Evolutionary conservation across 2,888 invertebrate species (phyloP).

Genomic region (Sclerodermus sp.): DNA sequence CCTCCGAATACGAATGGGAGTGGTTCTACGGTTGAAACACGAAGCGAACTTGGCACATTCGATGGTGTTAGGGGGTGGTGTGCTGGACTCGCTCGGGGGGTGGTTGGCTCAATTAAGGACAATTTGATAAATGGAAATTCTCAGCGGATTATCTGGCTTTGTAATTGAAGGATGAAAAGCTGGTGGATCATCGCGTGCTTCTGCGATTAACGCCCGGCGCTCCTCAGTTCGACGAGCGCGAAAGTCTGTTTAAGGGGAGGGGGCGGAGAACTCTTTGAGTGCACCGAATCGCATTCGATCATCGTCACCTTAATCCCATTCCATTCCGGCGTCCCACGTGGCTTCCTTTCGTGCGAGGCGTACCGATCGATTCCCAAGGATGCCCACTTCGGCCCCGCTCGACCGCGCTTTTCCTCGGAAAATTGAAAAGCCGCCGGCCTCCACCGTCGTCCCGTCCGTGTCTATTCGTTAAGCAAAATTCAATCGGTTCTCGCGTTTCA

Average conservation of each 20-base stretch:
- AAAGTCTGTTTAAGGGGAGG: background rate
- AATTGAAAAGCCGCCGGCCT: constrained; percentile 7
- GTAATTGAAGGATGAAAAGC: background rate
- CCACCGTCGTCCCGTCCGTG: too few relatives aligned
- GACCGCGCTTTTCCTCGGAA: background rate
- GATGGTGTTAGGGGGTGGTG: too few relatives aligned
- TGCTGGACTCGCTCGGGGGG: too few relatives aligned
- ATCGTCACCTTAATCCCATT: constrained; percentile 6
- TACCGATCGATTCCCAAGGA: too few relatives aligned
- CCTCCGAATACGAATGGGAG: too few relatives aligned
- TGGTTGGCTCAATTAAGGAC: too few relatives aligned
- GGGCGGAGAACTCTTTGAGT: background rate
- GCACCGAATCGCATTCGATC: constrained; percentile 4
- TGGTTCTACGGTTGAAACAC: too few relatives aligned
- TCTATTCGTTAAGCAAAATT: constrained; percentile 8
- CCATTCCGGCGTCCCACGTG: background rate
- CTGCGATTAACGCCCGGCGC: background rate
- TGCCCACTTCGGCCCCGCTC: too few relatives aligned
- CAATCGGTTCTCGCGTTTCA: constrained; percentile 19
- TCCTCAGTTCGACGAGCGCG: background rate
- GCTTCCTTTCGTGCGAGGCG: too few relatives aligned
- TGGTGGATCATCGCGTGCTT: background rate
- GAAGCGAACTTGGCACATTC: too few relatives aligned
- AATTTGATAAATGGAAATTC: too few relatives aligned
- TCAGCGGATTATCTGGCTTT: background rate